A percentile compares a stretch with the other conserved stretches of the same genome.
Evolutionary conservation across 2,888 invertebrate genomes (phyloP).

Genomic region (Trachelus troglodyta): DNA sequence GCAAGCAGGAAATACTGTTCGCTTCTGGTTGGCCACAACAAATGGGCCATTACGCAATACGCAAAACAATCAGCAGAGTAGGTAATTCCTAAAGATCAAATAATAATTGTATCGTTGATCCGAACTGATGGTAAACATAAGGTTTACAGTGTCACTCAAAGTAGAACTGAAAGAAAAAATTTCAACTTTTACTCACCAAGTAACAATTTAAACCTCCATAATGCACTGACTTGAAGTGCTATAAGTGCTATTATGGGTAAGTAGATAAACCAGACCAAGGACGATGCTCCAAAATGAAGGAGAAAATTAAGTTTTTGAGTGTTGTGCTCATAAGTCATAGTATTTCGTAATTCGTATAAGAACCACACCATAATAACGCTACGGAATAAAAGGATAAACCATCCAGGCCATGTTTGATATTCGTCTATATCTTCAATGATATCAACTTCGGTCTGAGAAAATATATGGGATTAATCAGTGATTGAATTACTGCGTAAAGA

Average conservation of each 20-base stretch:
- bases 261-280: conserved; percentile 98
- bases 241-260: conserved; percentile 94
- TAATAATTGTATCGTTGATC: not conserved
- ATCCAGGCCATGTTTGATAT: conserved; percentile 98
- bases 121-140: conserved; percentile 13
- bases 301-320: conserved; percentile 90
- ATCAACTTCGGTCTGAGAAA: conserved; percentile 90
- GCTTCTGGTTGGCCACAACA: conserved; percentile 94
- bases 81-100: conserved; percentile 81
- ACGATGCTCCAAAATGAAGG: conserved; percentile 96
- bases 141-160: not conserved
- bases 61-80: conserved; percentile 96
- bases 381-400: conserved; percentile 89
- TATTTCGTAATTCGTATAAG: conserved; percentile 79
- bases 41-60: conserved; percentile 93
- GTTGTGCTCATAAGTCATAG: conserved; percentile 85
- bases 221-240: conserved; percentile 90
- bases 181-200: conserved; percentile 74
- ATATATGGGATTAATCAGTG: conserved; percentile 13
- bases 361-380: conserved; percentile 92
- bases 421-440: conserved; percentile 96
- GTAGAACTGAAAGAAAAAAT: conserved; percentile 1
- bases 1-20: conserved; percentile 91
- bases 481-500: not conserved
- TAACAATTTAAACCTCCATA: conserved; percentile 95